These are phyloP conservation scores for Drosophila guanche DNA, from an alignment of 1,140 invertebrate species.

Conservation along the genomic window DNA sequence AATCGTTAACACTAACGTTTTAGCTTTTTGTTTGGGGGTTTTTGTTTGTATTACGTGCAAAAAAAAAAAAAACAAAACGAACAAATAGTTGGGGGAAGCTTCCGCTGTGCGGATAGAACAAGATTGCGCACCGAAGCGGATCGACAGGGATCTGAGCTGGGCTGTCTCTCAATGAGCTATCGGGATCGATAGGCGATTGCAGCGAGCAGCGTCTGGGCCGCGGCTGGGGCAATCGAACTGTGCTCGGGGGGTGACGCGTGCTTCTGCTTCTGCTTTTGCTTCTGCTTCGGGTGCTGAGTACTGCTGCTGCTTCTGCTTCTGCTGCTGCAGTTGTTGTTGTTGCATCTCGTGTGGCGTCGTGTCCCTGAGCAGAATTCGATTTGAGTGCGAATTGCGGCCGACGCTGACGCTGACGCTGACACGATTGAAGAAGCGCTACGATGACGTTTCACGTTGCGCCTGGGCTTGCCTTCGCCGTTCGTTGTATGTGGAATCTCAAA, in stretches of 20 bases:
- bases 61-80: conserved; percentile 30
- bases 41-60: conserved; percentile 34
- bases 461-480: no score
- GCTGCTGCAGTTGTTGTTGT: conserved; percentile 40
- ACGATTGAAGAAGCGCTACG: no score
- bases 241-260: conserved; percentile 1
- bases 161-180: conserved; percentile 20
- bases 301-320: conserved; percentile 46
- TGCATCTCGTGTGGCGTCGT: conserved; percentile 56
- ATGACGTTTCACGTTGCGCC: no score
- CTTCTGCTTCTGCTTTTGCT: conserved; percentile 19
- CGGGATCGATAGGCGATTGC: conserved; percentile 18
- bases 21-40: conserved; percentile 2
- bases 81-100: not conserved
- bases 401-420: not conserved
- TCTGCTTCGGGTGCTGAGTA: conserved; percentile 8
- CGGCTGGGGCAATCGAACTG: conserved; percentile 12
- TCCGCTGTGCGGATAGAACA: no score
- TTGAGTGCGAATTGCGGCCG: conserved; percentile 8
- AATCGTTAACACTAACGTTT: not conserved
- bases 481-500: no score
- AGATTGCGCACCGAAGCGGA: conserved; percentile 14
- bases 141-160: conserved; percentile 4
- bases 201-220: not conserved
- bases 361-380: conserved; percentile 14